Evolutionary conservation across 2,113 vertebrate species (phyloP).

Genomic region (Callocephalon fimbriatum): DNA sequence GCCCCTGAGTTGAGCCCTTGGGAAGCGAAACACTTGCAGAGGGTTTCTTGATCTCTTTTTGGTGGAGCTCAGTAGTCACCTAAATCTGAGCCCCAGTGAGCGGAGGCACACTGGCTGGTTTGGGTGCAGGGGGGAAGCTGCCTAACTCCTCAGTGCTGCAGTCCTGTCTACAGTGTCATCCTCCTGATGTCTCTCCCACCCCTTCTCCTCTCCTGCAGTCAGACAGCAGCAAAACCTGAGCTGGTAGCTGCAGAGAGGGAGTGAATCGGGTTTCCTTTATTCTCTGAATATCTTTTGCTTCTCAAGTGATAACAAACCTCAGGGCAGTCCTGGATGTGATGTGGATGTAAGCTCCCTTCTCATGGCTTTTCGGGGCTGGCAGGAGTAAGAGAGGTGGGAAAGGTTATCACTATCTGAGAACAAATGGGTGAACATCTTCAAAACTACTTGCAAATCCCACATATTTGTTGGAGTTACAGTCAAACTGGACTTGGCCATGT

Average conservation of each 20-base stretch:
- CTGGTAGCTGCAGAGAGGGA: neutral
- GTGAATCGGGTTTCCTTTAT: neutral
- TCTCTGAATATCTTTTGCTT: neutral
- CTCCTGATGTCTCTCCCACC: neutral
- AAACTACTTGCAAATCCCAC: neutral
- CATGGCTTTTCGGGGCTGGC: neutral
- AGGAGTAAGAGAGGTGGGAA: neutral
- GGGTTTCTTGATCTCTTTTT: neutral
- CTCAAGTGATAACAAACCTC: neutral
- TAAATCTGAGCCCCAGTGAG: neutral
- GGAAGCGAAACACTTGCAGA: neutral
- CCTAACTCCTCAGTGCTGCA: neutral
- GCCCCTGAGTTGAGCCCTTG: neutral
- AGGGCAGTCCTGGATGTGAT: neutral
- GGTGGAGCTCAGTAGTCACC: neutral
- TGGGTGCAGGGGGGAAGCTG: neutral
- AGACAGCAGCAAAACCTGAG: neutral
- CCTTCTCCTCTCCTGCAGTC: neutral
- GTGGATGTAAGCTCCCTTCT: neutral
- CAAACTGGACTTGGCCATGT: neutral
- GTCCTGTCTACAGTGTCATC: neutral
- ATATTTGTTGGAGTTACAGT: neutral
- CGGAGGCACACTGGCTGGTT: accelerated
- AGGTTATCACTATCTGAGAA: neutral
- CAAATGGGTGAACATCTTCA: neutral